Evolutionary conservation across 2,888 invertebrate species (phyloP).

Genomic region (Apotomis turbidana): DNA sequence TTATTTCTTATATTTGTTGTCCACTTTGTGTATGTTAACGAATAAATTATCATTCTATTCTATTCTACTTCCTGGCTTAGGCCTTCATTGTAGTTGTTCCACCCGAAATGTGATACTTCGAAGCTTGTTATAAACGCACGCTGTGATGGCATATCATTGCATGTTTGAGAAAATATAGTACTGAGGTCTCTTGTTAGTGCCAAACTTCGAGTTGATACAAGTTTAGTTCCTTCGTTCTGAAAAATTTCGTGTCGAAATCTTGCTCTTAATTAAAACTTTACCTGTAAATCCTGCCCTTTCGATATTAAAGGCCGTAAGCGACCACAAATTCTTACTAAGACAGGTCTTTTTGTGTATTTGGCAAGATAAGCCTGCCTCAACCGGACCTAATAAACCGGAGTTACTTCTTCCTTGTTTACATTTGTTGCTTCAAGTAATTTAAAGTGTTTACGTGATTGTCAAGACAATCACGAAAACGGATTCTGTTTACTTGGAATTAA

Average conservation of each 20-base stretch:
- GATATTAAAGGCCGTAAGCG: neutral
- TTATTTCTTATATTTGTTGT: too few species aligned
- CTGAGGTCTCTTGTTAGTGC: too few species aligned
- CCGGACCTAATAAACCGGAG: neutral
- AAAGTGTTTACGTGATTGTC: neutral
- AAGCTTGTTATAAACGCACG: too few species aligned
- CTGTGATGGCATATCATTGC: too few species aligned
- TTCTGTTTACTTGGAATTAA: neutral
- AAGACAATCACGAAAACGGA: too few species aligned
- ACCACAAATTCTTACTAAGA: neutral
- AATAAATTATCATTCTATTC: too few species aligned
- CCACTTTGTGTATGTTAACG: too few species aligned
- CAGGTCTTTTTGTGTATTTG: neutral
- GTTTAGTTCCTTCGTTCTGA: neutral
- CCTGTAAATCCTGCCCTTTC: neutral
- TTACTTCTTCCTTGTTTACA: neutral
- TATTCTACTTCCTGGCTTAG: too few species aligned
- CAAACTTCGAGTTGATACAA: neutral
- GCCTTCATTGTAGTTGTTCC: too few species aligned
- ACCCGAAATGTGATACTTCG: too few species aligned
- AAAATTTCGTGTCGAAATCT: neutral
- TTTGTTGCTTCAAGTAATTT: neutral
- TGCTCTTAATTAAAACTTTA: neutral
- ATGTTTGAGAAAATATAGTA: too few species aligned
- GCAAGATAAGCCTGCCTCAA: neutral